phyloP scores from a whole-genome alignment of 2,797 vertebrate species.

The Hirundo rustica region DNA sequence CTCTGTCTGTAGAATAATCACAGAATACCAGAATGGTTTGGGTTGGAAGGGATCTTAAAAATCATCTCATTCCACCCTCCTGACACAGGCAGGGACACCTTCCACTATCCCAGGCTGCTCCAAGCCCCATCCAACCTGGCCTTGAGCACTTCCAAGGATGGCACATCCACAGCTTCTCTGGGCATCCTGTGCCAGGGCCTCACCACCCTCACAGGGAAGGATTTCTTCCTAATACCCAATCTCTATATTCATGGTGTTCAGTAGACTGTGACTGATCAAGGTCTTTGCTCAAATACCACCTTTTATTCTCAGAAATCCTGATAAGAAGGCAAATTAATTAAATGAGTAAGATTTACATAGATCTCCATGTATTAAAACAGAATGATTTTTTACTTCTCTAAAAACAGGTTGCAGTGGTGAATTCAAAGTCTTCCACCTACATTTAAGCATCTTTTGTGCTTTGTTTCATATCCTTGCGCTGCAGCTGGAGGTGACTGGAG shows the following conservation, averaged over 20 bases:
- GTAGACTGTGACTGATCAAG: neutral
- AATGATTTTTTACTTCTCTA: neutral
- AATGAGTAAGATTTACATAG: neutral
- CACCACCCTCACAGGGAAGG: fast-evolving
- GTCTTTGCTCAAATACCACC: neutral
- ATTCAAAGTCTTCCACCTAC: neutral
- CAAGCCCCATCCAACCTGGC: fast-evolving
- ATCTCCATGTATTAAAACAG: neutral
- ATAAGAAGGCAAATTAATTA: neutral
- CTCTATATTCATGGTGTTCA: neutral
- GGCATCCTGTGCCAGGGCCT: neutral
- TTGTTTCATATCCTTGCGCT: neutral
- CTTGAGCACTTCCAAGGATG: neutral
- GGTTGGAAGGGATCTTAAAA: neutral
- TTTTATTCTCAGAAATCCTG: neutral
- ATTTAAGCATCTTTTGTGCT: neutral
- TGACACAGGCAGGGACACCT: neutral
- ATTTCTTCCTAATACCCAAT: neutral
- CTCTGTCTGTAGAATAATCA: neutral
- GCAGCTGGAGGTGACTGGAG: neutral
- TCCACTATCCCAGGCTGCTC: neutral
- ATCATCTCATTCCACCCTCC: neutral
- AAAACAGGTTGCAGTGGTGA: neutral
- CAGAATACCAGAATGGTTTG: neutral
- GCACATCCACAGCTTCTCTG: neutral